Conservation (phyloP, 2,888 invertebrate genomes). For the Spilarctia lutea region DNA sequence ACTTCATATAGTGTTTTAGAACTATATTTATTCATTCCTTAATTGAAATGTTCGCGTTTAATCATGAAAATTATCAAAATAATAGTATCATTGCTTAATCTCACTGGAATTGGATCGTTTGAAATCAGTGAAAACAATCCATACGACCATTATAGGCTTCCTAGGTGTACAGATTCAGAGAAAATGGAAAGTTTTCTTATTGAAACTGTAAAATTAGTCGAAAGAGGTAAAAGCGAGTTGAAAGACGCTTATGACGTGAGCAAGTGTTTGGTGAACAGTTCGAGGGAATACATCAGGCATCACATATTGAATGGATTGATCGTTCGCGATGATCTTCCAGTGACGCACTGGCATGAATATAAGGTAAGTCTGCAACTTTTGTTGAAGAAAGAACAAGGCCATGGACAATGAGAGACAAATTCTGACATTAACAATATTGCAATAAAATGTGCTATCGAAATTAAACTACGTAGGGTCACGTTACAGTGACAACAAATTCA, state of each 20-base stretch:
- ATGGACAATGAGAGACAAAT: too few species aligned
- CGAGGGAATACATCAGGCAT: conserved; percentile 52
- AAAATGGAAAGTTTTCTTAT: conserved; percentile 53
- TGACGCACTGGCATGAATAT: conserved; percentile 75
- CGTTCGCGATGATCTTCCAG: conserved; percentile 63
- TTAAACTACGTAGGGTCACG: too few species aligned
- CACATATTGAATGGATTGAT: conserved; percentile 66
- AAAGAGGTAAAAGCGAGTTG: conserved; percentile 61
- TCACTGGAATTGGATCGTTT: conserved; percentile 48
- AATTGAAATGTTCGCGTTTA: conserved; percentile 5
- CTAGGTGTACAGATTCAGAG: conserved; percentile 46
- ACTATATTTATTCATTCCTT: background rate
- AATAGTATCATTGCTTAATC: conserved; percentile 53
- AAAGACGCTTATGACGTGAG: conserved; percentile 60
- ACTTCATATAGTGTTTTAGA: background rate
- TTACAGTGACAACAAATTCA: too few species aligned
- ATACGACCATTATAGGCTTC: conserved; percentile 50
- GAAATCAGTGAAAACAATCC: conserved; percentile 57
- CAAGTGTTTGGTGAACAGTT: conserved; percentile 55
- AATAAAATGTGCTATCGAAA: too few species aligned
- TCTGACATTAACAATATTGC: too few species aligned
- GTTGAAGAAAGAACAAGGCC: too few species aligned
- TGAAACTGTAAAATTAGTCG: conserved; percentile 57
- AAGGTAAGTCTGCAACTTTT: conserved; percentile 56
- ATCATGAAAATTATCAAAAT: conserved; percentile 47